Conservation (phyloP, 2,113 vertebrate genomes). For the Lepidothrix coronata region DNA sequence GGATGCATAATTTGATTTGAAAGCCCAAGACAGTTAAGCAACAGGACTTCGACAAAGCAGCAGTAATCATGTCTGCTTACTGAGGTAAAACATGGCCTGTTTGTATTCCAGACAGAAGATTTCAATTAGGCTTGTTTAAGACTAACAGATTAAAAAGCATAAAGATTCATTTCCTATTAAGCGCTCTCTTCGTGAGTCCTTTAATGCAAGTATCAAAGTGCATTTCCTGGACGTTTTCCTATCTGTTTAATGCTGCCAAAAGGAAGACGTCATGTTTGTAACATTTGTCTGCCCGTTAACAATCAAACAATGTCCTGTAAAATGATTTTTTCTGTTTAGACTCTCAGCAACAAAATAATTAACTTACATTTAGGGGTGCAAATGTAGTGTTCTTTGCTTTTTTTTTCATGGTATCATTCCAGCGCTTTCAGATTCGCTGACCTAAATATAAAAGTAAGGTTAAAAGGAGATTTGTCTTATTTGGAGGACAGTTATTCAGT, state of each 20-base stretch:
- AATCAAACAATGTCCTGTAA: neutral
- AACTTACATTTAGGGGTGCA: neutral
- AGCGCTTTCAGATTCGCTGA: neutral
- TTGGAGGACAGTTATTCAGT: neutral
- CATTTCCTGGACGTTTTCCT: neutral
- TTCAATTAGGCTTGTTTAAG: slow-evolving; percentile 58
- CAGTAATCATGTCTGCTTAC: slow-evolving; percentile 27
- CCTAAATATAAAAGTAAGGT: neutral
- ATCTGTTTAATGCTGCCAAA: neutral
- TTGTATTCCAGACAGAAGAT: slow-evolving; percentile 59
- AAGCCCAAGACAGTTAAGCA: slow-evolving; percentile 44
- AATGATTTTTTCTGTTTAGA: neutral
- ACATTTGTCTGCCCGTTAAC: neutral
- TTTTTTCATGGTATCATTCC: neutral
- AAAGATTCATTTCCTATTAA: slow-evolving; percentile 22
- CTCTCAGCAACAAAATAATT: neutral
- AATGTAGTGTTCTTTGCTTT: neutral
- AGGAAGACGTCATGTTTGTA: neutral
- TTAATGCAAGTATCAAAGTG: neutral
- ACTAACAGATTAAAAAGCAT: slow-evolving; percentile 40
- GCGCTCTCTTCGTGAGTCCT: neutral
- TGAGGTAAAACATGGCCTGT: slow-evolving; percentile 27
- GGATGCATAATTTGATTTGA: slow-evolving; percentile 44
- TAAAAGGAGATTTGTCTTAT: neutral
- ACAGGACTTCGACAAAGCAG: neutral